A percentile compares a stretch with the other conserved stretches of the same genome.
phyloP scores from a whole-genome alignment of 2,113 vertebrate species.

The Notothenia coriiceps region DNA sequence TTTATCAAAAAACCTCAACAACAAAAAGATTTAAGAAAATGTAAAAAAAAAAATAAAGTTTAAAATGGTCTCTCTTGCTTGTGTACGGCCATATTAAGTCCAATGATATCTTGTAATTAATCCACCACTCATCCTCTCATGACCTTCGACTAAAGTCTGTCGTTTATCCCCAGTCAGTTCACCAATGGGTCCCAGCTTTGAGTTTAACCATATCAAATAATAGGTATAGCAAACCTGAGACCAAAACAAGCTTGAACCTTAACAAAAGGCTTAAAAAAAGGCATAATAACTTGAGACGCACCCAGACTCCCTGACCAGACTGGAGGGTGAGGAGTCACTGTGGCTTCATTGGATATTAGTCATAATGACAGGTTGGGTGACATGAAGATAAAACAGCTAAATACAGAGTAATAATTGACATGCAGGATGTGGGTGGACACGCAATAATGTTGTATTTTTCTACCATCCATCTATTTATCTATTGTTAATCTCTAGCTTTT shows the following conservation, averaged over 20 bases:
- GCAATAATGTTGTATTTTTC: neutral
- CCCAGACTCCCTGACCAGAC: neutral
- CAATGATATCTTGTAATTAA: neutral
- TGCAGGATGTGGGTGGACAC: neutral
- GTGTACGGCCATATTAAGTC: neutral
- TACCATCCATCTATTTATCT: neutral
- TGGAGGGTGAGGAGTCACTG: constrained; percentile 23
- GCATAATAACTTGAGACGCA: constrained; percentile 15
- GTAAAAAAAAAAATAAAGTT: neutral
- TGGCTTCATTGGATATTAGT: constrained; percentile 42
- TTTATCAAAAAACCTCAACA: neutral
- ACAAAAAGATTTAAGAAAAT: neutral
- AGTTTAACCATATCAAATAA: constrained; percentile 21
- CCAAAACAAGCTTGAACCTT: constrained; percentile 25
- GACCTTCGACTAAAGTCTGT: constrained; percentile 25
- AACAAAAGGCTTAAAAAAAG: constrained; percentile 1
- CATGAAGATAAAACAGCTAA: constrained; percentile 20
- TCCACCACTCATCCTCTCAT: constrained; percentile 16
- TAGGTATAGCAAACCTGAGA: constrained; percentile 17
- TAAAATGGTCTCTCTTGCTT: neutral
- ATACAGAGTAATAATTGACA: constrained; percentile 24
- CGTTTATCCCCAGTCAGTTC: constrained; percentile 7
- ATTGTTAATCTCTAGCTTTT: neutral
- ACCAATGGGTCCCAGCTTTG: constrained; percentile 18
- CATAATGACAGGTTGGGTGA: constrained; percentile 57